phyloP scores from a whole-genome alignment of 1,140 invertebrate genomes.

The Diachasmimorpha longicaudata region DNA sequence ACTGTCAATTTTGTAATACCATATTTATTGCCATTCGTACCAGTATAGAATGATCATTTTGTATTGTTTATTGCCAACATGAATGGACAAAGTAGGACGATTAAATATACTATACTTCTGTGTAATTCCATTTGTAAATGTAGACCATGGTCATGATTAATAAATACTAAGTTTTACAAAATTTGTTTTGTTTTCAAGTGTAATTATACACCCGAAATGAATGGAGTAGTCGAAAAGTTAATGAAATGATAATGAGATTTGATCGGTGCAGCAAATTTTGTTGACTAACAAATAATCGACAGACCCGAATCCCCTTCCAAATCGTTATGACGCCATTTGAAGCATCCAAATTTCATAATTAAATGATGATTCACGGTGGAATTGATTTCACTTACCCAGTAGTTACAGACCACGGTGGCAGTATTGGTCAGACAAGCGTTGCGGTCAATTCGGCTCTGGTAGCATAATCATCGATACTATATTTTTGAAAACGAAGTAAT shows the following conservation, averaged over 20 bases:
- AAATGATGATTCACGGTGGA: neutral
- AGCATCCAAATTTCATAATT: neutral
- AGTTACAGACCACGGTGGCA: neutral
- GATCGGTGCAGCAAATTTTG: neutral
- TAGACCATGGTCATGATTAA: neutral
- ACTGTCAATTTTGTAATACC: neutral
- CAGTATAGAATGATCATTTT: neutral
- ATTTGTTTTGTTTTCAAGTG: neutral
- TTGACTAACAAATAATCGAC: neutral
- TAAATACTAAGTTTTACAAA: neutral
- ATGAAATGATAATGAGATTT: too few relatives aligned
- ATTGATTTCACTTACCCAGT: neutral
- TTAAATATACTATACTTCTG: neutral
- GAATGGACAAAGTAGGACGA: too few relatives aligned
- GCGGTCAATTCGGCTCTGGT: neutral
- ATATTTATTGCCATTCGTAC: neutral
- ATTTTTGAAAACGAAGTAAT: neutral
- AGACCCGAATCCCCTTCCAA: neutral
- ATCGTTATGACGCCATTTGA: neutral
- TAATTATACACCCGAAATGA: neutral
- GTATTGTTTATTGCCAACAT: neutral
- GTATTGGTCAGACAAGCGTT: neutral
- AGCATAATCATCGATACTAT: neutral
- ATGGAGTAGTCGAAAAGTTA: neutral
- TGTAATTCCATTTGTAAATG: neutral